Percentiles rank a stretch among this genome's conserved stretches.
Evolutionary conservation across 2,113 vertebrate species (phyloP).

Genomic region (Nannobrachium achirus): DNA sequence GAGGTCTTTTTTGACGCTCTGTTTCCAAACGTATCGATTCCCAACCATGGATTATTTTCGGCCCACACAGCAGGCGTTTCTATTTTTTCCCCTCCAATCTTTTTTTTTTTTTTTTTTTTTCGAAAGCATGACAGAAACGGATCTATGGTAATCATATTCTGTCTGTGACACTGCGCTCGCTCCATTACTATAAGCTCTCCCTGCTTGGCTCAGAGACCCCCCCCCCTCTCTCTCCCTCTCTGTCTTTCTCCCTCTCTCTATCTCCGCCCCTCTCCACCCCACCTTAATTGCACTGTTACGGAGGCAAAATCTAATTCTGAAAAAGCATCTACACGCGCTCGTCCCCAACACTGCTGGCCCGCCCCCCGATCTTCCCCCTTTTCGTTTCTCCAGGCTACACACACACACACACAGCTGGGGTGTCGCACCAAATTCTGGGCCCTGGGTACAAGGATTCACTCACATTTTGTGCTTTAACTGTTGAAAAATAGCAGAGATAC

Average conservation of each 20-base stretch:
- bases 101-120: conserved; percentile 35
- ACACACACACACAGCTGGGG: not conserved
- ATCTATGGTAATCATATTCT: conserved; percentile 81
- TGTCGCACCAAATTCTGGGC: no score
- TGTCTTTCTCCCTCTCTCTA: conserved; percentile 11
- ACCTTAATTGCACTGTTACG: conserved; percentile 73
- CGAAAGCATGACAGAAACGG: conserved; percentile 72
- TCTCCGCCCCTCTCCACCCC: conserved; percentile 1
- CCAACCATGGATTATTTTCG: conserved; percentile 66
- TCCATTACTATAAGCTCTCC: conserved; percentile 67
- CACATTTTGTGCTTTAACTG: no score
- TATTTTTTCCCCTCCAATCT: conserved; percentile 18
- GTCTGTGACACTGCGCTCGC: conserved; percentile 60
- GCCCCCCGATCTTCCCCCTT: conserved; percentile 27
- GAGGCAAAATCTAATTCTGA: conserved; percentile 74
- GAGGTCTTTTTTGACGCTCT: conserved; percentile 53
- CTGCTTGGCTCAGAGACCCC: conserved; percentile 39
- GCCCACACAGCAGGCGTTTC: conserved; percentile 42
- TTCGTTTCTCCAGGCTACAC: conserved; percentile 41
- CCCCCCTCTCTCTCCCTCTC: not conserved
- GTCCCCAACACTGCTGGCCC: not conserved
- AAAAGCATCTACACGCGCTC: conserved; percentile 67
- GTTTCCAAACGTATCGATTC: conserved; percentile 71
- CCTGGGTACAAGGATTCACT: no score
- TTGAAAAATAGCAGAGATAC: no score